Base-by-base conservation (phyloP, 2,888 invertebrate species). In the Hypsopygia costalis region DNA sequence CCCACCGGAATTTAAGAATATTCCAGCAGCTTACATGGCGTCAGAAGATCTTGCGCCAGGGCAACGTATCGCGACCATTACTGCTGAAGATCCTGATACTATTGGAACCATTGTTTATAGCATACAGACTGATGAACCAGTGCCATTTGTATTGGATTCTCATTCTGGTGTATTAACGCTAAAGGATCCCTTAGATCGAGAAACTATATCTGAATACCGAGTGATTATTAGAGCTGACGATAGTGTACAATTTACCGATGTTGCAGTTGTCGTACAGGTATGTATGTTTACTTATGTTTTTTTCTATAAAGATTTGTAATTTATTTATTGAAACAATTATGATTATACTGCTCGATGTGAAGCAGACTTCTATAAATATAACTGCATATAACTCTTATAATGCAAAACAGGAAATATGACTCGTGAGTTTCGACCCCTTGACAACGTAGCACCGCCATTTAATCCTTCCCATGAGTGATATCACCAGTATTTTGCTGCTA, bases 11-110 rank as follows among this genome's bases (percentile, higher is more conserved):
- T 96, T 97, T 90, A 92, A 92, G 57, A 92, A 93, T 49, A 91
- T 93, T 25, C 94, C 94, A 9, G 85, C 93, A 57, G 91, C 91
- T 36, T 95, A 93, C 73, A 90, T 92, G 41, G 94, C 97, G 1
- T 96, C 96, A 1, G 97, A 97, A 74, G 97, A 97, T 72, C 90
- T 96, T 44, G 93, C 95, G 27, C 93, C 94, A 1, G 96, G 96
- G 5, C 94, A 95, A 62, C 81, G 92, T 27, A 93, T 97, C 45
- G 93, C 94, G 6, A 92, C 92, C 6, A 91, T 97, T 39, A 90
- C 90, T 36, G 97, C 97, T 8, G 91, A 92, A 44, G 97, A 97
- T 81, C 95, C 96, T 0, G 97, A 97, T 77, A 94, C 94, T 1
- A 92, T 95, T 48, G 96, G 96, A 6, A 91, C 90, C 27, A 89